phyloP scores from a whole-genome alignment of 2,888 invertebrate genomes.

The Cheilosia vulpina region DNA sequence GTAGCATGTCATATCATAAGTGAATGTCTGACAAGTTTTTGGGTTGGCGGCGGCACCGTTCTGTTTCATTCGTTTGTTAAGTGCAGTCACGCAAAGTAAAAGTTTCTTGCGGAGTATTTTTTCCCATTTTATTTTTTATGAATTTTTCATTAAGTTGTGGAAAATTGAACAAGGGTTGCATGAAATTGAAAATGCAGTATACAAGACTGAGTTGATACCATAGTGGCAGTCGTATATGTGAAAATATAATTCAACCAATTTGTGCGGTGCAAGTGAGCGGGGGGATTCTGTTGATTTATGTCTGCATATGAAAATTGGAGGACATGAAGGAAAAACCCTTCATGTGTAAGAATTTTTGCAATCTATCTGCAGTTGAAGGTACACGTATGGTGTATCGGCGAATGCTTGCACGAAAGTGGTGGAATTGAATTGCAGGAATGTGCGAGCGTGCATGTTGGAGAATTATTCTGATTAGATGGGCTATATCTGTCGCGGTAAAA shows the following conservation, averaged over 20 bases:
- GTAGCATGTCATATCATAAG: slow-evolving; percentile 50
- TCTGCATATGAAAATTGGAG: slow-evolving; percentile 61
- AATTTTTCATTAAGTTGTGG: slow-evolving; percentile 68
- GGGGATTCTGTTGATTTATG: slow-evolving; percentile 57
- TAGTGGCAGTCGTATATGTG: slow-evolving; percentile 14
- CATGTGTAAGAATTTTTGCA: slow-evolving; percentile 59
- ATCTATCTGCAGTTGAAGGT: slow-evolving; percentile 56
- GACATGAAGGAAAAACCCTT: slow-evolving; percentile 34
- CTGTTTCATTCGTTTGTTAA: slow-evolving; percentile 56
- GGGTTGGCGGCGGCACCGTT: slow-evolving; percentile 33
- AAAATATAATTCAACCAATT: slow-evolving; percentile 67
- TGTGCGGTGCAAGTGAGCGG: slow-evolving; percentile 31
- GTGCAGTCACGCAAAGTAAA: slow-evolving; percentile 74
- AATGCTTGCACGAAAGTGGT: slow-evolving; percentile 10
- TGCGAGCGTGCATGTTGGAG: not conserved
- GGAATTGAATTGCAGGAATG: slow-evolving; percentile 7
- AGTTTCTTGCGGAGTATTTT: slow-evolving; percentile 48
- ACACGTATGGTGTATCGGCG: not conserved
- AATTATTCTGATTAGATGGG: slow-evolving; percentile 16
- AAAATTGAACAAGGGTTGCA: slow-evolving; percentile 39
- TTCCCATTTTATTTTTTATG: slow-evolving; percentile 37
- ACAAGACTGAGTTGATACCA: slow-evolving; percentile 31
- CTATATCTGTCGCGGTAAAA: not conserved
- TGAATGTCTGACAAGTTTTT: slow-evolving; percentile 73
- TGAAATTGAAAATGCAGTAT: slow-evolving; percentile 59